A percentile compares a stretch with the other conserved stretches of the same genome.
Evolutionary conservation across 2,888 invertebrate species (phyloP).

Genomic region (Tachystola acroxantha): DNA sequence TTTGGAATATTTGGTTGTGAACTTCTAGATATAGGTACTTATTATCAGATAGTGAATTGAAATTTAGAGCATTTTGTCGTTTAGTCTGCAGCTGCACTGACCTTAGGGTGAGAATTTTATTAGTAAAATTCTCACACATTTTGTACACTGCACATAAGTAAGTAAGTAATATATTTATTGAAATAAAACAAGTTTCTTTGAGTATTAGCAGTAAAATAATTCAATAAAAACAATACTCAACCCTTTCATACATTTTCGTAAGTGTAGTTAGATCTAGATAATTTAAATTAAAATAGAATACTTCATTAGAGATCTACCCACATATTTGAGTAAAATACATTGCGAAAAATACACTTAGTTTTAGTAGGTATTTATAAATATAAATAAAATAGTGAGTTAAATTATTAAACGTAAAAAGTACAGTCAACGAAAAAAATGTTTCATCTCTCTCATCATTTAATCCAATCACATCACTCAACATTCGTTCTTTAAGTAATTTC

Average conservation of each 20-base stretch:
- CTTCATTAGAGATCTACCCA: constrained; percentile 29
- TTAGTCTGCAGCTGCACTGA: too few species aligned
- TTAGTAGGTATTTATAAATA: not conserved
- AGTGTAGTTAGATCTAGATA: constrained; percentile 16
- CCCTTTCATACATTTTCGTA: constrained; percentile 1
- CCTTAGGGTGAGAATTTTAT: too few species aligned
- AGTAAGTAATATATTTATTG: not conserved
- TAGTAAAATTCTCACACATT: constrained; percentile 26
- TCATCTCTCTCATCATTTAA: too few species aligned
- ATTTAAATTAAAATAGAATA: constrained; percentile 20
- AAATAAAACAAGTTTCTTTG: constrained; percentile 6
- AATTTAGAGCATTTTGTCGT: too few species aligned
- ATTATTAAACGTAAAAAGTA: not conserved
- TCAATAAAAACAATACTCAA: not conserved
- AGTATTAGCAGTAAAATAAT: constrained; percentile 8
- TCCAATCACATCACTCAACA: too few species aligned
- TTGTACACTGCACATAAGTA: constrained; percentile 28
- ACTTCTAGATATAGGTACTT: too few species aligned
- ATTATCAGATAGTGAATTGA: too few species aligned
- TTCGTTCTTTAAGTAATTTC: too few species aligned
- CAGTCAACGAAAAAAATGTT: not conserved
- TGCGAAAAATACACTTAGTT: too few species aligned
- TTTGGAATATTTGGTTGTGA: too few species aligned
- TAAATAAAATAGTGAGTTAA: not conserved
- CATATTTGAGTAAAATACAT: too few species aligned